phyloP scores from a whole-genome alignment of 1,140 invertebrate genomes.

The Chelonus insularis region DNA sequence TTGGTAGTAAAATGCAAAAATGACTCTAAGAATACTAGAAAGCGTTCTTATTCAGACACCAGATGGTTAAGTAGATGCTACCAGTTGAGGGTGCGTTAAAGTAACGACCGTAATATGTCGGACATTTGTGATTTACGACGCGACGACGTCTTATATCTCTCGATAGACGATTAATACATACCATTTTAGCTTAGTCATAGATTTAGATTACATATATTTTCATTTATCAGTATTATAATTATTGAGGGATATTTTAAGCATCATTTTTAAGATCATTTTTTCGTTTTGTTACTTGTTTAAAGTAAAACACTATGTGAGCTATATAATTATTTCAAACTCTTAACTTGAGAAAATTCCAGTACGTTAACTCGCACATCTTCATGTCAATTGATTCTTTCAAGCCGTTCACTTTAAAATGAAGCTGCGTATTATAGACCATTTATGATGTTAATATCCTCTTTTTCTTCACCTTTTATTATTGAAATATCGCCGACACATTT shows the following conservation, averaged over 20 bases:
- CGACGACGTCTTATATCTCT: background rate
- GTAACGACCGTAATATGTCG: slow-evolving; percentile 1
- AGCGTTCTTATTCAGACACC: background rate
- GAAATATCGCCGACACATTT: too few relatives aligned
- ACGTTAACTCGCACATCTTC: background rate
- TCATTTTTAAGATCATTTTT: background rate
- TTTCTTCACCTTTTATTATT: too few relatives aligned
- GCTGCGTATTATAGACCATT: too few relatives aligned
- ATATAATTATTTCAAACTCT: background rate
- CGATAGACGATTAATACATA: background rate
- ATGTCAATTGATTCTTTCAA: background rate
- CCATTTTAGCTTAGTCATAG: slow-evolving; percentile 15
- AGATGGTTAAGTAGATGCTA: background rate
- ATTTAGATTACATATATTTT: background rate
- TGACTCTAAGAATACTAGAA: too few relatives aligned
- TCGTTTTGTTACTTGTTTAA: background rate
- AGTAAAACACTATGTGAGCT: background rate
- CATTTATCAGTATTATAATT: background rate
- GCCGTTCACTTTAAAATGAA: background rate
- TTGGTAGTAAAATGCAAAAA: too few relatives aligned
- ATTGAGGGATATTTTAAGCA: too few relatives aligned
- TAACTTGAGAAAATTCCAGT: background rate
- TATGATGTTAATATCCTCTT: too few relatives aligned
- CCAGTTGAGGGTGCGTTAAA: background rate
- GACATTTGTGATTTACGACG: background rate